These are phyloP conservation scores for Contarinia nasturtii DNA, from an alignment of 1,140 invertebrate genomes.

Conservation along the genomic window DNA sequence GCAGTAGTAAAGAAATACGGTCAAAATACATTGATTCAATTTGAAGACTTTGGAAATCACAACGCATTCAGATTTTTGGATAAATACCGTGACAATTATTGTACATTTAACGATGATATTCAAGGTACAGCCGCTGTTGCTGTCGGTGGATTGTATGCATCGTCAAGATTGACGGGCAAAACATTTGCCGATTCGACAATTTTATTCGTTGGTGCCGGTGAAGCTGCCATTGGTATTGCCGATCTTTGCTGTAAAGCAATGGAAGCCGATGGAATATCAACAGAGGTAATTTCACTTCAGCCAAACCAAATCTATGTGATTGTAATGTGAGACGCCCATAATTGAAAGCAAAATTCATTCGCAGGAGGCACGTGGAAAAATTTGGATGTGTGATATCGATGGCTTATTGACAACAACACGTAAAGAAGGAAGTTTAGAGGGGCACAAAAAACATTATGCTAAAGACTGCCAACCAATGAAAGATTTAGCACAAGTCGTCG, in stretches of 20 bases:
- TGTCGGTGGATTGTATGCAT: constrained; percentile 73
- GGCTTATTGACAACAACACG: constrained; percentile 57
- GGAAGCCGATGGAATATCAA: constrained; percentile 54
- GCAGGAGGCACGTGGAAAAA: constrained; percentile 57
- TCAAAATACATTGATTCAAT: constrained; percentile 77
- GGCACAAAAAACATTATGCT: constrained; percentile 63
- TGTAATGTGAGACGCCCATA: too few species aligned
- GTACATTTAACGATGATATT: constrained; percentile 95
- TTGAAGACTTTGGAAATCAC: constrained; percentile 90
- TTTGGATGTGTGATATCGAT: constrained; percentile 80
- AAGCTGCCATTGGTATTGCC: constrained; percentile 75
- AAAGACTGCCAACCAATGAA: constrained; percentile 63
- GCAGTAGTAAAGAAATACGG: constrained; percentile 82
- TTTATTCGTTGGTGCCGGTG: constrained; percentile 83
- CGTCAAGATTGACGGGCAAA: constrained; percentile 56
- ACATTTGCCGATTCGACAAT: constrained; percentile 66
- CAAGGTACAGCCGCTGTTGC: constrained; percentile 85
- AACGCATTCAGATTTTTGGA: constrained; percentile 84
- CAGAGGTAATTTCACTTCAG: constrained; percentile 17
- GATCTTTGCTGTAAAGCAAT: constrained; percentile 73
- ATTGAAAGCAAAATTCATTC: not conserved
- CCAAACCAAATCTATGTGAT: not conserved
- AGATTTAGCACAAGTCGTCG: constrained; percentile 57
- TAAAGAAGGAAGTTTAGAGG: constrained; percentile 48
- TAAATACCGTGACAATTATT: constrained; percentile 71